These are phyloP conservation scores for Atlantisia rogersi DNA, from an alignment of 2,113 vertebrate species.

Conservation along the genomic window DNA sequence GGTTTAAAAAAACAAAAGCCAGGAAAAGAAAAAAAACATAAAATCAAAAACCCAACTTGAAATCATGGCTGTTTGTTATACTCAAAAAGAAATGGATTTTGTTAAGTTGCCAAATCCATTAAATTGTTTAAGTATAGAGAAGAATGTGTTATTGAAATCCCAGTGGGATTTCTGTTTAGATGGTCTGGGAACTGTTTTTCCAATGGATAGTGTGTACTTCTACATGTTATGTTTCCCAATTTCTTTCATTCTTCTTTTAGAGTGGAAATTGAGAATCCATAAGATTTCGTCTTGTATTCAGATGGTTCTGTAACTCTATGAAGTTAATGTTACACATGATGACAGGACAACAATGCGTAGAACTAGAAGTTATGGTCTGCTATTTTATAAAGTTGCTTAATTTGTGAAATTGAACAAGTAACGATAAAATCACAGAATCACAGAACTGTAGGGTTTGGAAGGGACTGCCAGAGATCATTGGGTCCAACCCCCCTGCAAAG, in stretches of 20 bases:
- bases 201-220: neutral
- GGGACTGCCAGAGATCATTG: too few species aligned
- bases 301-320: neutral
- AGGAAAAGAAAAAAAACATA: neutral
- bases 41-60: rapidly evolving
- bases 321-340: neutral
- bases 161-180: neutral
- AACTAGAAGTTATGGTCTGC: neutral
- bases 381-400: neutral
- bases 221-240: neutral
- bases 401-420: neutral
- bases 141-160: neutral
- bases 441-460: too few species aligned
- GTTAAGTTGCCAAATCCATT: conserved; percentile 2
- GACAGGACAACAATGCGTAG: neutral
- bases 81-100: neutral
- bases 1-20: neutral
- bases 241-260: neutral
- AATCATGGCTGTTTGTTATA: neutral
- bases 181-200: neutral
- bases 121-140: neutral
- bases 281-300: neutral
- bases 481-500: too few species aligned
- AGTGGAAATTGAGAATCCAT: neutral
- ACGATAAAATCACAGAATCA: neutral